Percentiles rank a stretch among this genome's conserved stretches.
These are phyloP conservation scores for Synaphobranchus kaupii DNA, from an alignment of 2,797 vertebrate genomes.

Conservation along the genomic window DNA sequence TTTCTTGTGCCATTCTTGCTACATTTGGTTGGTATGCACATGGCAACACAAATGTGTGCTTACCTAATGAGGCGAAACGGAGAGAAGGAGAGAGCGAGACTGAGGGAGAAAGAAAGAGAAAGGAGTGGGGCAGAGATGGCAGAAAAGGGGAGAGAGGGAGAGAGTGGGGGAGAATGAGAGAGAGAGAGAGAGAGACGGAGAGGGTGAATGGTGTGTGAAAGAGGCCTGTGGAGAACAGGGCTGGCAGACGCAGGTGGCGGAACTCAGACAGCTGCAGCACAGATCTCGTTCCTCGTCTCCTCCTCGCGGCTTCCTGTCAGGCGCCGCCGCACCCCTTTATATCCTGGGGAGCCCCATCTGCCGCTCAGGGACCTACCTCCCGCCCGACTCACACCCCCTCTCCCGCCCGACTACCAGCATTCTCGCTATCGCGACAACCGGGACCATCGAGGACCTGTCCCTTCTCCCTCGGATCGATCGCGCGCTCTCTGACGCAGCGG, in stretches of 20 bases:
- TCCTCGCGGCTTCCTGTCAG: constrained; percentile 65
- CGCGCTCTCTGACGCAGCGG: not conserved
- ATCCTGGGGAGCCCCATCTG: constrained; percentile 66
- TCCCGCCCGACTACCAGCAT: constrained; percentile 19
- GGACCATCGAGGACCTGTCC: not conserved
- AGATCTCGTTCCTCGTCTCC: constrained; percentile 68
- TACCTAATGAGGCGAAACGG: not conserved
- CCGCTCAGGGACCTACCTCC: constrained; percentile 51
- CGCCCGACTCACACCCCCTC: constrained; percentile 23
- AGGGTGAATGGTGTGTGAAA: constrained; percentile 16
- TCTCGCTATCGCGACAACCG: not conserved
- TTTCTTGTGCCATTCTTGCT: not conserved
- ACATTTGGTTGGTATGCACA: not conserved
- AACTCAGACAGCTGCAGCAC: constrained; percentile 70
- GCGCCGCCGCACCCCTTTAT: constrained; percentile 68
- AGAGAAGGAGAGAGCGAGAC: not conserved
- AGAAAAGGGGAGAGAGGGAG: constrained; percentile 13
- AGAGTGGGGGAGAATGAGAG: constrained; percentile 29
- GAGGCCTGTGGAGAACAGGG: constrained; percentile 40
- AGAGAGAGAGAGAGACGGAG: constrained; percentile 13
- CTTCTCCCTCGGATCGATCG: not conserved
- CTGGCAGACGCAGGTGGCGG: constrained; percentile 65
- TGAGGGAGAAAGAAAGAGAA: constrained; percentile 25
- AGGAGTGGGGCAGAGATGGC: constrained; percentile 3
- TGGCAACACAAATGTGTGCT: not conserved